Conservation (phyloP, 1,140 invertebrate genomes). For the Adelges cooleyi region DNA sequence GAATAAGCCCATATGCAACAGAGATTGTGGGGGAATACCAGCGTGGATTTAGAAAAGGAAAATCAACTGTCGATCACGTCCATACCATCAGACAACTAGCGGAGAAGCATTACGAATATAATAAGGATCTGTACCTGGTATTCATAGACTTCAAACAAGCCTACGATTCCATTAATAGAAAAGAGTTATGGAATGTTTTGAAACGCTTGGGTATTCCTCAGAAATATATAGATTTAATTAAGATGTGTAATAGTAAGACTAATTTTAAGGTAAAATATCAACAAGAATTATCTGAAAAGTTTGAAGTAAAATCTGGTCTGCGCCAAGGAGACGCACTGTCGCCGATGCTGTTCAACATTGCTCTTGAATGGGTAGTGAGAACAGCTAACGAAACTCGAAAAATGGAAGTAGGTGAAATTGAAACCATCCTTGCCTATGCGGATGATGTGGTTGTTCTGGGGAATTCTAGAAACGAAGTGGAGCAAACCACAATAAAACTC, state of each 20-base stretch:
- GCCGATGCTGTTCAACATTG: background rate
- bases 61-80: conserved; percentile 18
- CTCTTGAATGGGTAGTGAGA: background rate
- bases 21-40: conserved; percentile 1
- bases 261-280: conserved; percentile 4
- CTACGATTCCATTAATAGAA: background rate
- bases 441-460: conserved; percentile 13
- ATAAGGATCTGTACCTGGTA: background rate
- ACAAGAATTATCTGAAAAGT: background rate
- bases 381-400: background rate
- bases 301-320: background rate
- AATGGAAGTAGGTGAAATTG: background rate
- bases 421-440: conserved; percentile 4
- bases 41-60: conserved; percentile 18
- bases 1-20: conserved; percentile 5
- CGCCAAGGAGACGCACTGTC: background rate
- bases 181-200: background rate
- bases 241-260: background rate
- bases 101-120: conserved; percentile 1
- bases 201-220: background rate
- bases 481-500: background rate
- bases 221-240: background rate
- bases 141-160: conserved; percentile 25
- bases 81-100: conserved; percentile 8
- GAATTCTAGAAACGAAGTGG: conserved; percentile 7